phyloP scores from a whole-genome alignment of 2,888 invertebrate species.

The Escarpia spicata region DNA sequence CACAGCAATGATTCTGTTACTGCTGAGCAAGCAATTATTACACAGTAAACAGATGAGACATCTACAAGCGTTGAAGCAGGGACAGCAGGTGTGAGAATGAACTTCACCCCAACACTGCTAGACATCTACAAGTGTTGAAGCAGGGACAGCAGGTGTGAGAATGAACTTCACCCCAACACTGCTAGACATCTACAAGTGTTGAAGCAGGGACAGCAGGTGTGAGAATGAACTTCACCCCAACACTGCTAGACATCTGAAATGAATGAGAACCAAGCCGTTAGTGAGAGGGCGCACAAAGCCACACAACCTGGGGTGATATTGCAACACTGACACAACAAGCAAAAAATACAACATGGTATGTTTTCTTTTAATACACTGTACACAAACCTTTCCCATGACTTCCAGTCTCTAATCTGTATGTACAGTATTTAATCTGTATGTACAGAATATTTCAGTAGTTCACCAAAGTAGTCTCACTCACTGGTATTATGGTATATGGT shows the following conservation, averaged over 20 bases:
- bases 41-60: neutral
- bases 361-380: neutral
- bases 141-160: too few species aligned
- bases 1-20: neutral
- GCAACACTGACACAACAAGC: neutral
- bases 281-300: neutral
- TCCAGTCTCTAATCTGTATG: neutral
- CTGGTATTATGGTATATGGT: neutral
- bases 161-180: too few species aligned
- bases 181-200: too few species aligned
- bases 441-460: too few species aligned
- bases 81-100: too few species aligned
- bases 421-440: neutral
- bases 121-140: too few species aligned
- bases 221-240: too few species aligned
- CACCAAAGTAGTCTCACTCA: neutral
- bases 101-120: too few species aligned
- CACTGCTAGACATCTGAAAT: neutral
- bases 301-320: neutral
- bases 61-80: neutral
- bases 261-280: neutral
- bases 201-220: too few species aligned
- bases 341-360: neutral
- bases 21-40: neutral
- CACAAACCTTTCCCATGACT: neutral